Conservation (phyloP, 2,797 vertebrate species). For the Gephyroberyx darwinii region DNA sequence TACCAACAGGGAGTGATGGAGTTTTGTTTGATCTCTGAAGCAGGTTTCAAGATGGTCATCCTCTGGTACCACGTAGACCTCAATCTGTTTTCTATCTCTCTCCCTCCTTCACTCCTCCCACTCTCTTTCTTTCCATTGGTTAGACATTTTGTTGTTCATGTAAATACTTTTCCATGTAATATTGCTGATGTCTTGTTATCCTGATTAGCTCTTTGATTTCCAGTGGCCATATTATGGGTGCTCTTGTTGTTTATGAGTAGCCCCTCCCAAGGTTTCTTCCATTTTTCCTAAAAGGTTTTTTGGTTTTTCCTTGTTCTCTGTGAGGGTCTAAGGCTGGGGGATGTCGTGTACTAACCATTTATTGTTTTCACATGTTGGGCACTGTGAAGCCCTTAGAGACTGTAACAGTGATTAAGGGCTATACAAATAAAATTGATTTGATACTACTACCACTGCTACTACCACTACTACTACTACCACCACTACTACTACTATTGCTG, state of each 20-base stretch:
- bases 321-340: too few relatives aligned
- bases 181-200: constrained; percentile 38
- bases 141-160: not conserved
- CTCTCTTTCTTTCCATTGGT: constrained; percentile 4
- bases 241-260: constrained; percentile 56
- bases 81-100: constrained; percentile 5
- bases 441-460: too few relatives aligned
- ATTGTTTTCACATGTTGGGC: too few relatives aligned
- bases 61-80: constrained; percentile 12
- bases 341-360: too few relatives aligned
- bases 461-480: too few relatives aligned
- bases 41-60: constrained; percentile 32
- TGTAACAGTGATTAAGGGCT: too few relatives aligned
- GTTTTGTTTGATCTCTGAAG: constrained; percentile 48
- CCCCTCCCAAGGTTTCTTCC: too few relatives aligned
- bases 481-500: too few relatives aligned
- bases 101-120: not conserved
- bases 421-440: too few relatives aligned
- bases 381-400: too few relatives aligned
- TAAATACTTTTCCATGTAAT: constrained; percentile 26
- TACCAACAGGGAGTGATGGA: constrained; percentile 13
- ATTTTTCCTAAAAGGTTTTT: too few relatives aligned
- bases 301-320: too few relatives aligned
- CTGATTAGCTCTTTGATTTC: constrained; percentile 54
- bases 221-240: constrained; percentile 20